Conservation (phyloP, 1,140 invertebrate species). For the Elymnias hypermnestra region DNA sequence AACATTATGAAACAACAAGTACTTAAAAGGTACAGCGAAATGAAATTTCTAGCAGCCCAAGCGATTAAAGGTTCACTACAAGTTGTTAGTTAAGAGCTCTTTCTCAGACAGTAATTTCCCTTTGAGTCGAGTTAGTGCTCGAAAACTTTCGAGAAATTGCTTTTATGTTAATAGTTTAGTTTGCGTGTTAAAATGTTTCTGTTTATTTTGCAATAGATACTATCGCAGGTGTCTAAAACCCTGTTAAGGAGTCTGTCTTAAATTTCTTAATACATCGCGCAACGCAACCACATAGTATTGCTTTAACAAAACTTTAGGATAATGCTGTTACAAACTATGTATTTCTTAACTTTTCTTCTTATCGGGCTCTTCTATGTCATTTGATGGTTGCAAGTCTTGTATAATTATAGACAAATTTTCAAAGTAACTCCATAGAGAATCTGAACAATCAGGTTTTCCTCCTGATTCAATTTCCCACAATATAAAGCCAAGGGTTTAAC, state of each 20-base stretch:
- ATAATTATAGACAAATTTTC: conserved; percentile 69
- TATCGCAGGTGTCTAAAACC: not conserved
- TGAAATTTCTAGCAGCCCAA: conserved; percentile 12
- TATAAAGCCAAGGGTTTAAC: conserved; percentile 87
- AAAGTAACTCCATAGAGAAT: conserved; percentile 76
- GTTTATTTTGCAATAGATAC: not conserved
- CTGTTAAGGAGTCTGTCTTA: not conserved
- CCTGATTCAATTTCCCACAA: conserved; percentile 82
- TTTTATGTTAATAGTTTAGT: conserved; percentile 1
- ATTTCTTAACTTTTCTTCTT: no score
- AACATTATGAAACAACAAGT: no score
- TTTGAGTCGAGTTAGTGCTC: conserved; percentile 9
- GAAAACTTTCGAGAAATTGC: conserved; percentile 4
- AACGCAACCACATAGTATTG: no score
- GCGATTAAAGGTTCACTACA: conserved; percentile 5
- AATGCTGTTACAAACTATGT: no score
- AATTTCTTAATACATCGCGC: no score
- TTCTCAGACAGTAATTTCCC: conserved; percentile 18
- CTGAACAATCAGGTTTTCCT: conserved; percentile 74
- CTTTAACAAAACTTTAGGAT: not conserved
- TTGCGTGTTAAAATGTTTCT: conserved; percentile 1
- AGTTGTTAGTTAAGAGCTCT: conserved; percentile 19
- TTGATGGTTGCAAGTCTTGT: conserved; percentile 49
- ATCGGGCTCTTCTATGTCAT: conserved; percentile 48
- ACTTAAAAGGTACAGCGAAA: not conserved